Evolutionary conservation across 2,888 invertebrate species (phyloP).

Genomic region (Uropetala carovei): DNA sequence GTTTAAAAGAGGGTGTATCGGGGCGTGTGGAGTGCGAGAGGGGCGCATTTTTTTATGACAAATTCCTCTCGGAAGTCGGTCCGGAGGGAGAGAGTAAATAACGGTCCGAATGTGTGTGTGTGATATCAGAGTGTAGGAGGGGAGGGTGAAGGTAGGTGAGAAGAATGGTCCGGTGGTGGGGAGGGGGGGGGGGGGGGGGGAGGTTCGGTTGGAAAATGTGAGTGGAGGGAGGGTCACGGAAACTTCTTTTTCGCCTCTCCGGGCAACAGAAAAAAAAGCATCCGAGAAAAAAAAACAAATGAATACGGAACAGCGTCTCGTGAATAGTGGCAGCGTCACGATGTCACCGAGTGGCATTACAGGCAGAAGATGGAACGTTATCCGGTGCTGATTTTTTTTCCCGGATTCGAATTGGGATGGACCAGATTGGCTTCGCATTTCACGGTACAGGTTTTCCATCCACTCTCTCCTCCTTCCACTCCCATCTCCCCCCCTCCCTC

Average conservation of each 20-base stretch:
- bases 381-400: slow-evolving; percentile 22
- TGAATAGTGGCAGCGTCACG: slow-evolving; percentile 27
- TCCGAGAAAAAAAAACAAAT: not conserved
- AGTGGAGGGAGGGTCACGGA: not conserved
- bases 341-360: slow-evolving; percentile 32
- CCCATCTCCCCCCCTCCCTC: not conserved
- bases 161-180: not conserved
- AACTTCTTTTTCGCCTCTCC: not conserved
- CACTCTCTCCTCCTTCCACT: not conserved
- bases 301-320: slow-evolving; percentile 5
- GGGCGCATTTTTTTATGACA: not conserved
- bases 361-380: slow-evolving; percentile 32
- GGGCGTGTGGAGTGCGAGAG: not conserved
- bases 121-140: not conserved
- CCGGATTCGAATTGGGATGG: slow-evolving; percentile 35
- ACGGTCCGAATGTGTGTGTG: not conserved
- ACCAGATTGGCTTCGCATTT: slow-evolving; percentile 35
- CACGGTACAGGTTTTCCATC: slow-evolving; percentile 16
- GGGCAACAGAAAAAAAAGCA: not conserved
- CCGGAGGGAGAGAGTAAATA: slow-evolving; percentile 1
- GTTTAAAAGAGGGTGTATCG: not conserved
- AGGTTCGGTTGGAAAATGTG: not conserved
- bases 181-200: not conserved
- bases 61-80: slow-evolving; percentile 25
- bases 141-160: not conserved